Conservation (phyloP, 2,888 invertebrate genomes). For the Ornithoptera alexandrae region DNA sequence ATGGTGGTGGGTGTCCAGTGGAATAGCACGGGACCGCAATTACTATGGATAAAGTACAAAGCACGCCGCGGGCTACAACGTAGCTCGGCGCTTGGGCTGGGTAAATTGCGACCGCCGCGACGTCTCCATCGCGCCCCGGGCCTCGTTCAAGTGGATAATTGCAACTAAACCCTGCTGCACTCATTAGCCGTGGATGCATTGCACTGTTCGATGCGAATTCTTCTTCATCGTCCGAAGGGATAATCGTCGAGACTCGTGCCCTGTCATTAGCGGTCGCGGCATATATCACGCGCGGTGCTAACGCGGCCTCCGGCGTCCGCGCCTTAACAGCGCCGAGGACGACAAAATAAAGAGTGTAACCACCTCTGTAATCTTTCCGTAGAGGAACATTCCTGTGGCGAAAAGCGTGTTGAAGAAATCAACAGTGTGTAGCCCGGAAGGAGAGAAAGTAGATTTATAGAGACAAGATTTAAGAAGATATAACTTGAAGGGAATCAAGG, state of each 20-base stretch:
- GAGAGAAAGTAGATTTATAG: too few species aligned
- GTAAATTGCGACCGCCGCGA: constrained; percentile 70
- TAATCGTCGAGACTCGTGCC: constrained; percentile 68
- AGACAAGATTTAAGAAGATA: too few species aligned
- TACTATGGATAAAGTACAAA: constrained; percentile 72
- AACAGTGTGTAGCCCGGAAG: too few species aligned
- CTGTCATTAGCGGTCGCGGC: constrained; percentile 77
- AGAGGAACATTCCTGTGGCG: background rate
- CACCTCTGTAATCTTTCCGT: background rate
- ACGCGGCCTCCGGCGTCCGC: constrained; percentile 71
- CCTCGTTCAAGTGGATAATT: constrained; percentile 75
- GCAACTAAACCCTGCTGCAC: constrained; percentile 69
- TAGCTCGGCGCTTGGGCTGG: constrained; percentile 50
- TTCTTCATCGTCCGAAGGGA: constrained; percentile 73
- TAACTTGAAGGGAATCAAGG: too few species aligned
- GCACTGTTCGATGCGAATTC: constrained; percentile 72
- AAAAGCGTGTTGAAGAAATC: background rate
- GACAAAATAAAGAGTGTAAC: background rate
- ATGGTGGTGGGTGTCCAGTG: constrained; percentile 51
- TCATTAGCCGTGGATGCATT: constrained; percentile 72
- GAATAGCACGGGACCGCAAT: constrained; percentile 55
- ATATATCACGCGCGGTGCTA: constrained; percentile 77
- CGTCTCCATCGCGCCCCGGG: constrained; percentile 75
- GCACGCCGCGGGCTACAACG: constrained; percentile 60
- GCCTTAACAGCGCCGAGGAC: constrained; percentile 66